Evolutionary conservation across 2,888 invertebrate genomes (phyloP), one percentile per base, ranked within the genome.

Genomic region (Leucoma salicis): DNA sequence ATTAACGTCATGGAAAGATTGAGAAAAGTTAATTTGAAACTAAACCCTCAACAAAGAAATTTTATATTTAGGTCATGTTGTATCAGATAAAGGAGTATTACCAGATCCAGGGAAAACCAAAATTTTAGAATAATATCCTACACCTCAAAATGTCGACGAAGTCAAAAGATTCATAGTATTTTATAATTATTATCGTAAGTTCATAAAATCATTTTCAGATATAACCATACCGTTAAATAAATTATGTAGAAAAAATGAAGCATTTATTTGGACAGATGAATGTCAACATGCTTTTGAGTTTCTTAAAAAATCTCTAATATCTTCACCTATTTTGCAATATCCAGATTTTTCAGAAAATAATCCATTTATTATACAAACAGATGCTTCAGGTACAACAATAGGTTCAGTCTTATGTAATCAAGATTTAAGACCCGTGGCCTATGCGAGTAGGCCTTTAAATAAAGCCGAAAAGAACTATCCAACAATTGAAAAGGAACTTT

Each of bases 361-460:
- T 8, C 15, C 12, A 7, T 36, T 36, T 18, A 13, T 36, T 8
- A 18, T 36, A 11, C 36, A 36, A 0, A 36, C 38, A 8, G 38
- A 32, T 38, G 25, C 31, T 0, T 38, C 32, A 14, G 32, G 38
- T 14, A 4, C 24, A 4, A 31, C 31, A 11, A 32, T 32, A 8
- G 38, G 38, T 0, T 6, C 15, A 1, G 36, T 36, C 1, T 15
- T 38, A 10, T 32, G 25, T 12, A 24, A 38, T 11, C 12, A 28
- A 13, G 7, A 32, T 8, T 1, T 12, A 1, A n/a, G 7, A 11
- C 49, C 46, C 2, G 37, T 53, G 16, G 56, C 53, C 4, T 57
- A 31, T 34, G 49, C 53, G 12, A 46, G 46, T 28, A 38, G 46
- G 11, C 13, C 41, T 1, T 18, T 46, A 31, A 46, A 46, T 14